phyloP scores from a whole-genome alignment of 2,113 vertebrate genomes.

The Phrynosoma blainvillii region DNA sequence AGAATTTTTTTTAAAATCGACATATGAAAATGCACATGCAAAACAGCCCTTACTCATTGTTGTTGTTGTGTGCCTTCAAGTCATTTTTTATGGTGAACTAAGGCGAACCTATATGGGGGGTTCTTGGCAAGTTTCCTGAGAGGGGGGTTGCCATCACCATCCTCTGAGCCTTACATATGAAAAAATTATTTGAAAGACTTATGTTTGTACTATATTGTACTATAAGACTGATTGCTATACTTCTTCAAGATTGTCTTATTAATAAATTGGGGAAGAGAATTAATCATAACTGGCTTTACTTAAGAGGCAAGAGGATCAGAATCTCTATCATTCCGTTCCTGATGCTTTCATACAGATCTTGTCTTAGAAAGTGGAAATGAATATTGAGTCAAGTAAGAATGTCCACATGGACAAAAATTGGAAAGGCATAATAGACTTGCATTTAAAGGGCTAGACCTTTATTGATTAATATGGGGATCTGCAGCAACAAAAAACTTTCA shows the following conservation, averaged over 20 bases:
- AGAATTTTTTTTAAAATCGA: no score
- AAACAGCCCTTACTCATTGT: no score
- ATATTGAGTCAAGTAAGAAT: neutral
- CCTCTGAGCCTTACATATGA: neutral
- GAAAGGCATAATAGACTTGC: neutral
- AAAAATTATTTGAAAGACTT: neutral
- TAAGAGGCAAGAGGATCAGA: neutral
- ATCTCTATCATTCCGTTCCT: slow-evolving; percentile 6
- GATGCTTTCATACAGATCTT: neutral
- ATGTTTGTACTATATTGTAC: slow-evolving; percentile 26
- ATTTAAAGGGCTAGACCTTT: neutral
- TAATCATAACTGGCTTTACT: neutral
- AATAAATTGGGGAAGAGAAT: neutral
- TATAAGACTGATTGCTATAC: neutral
- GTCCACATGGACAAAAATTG: neutral
- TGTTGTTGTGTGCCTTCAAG: neutral
- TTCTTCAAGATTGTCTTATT: slow-evolving; percentile 16
- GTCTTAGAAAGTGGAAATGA: neutral
- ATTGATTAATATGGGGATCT: neutral
- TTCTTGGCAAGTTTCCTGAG: no score
- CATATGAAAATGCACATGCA: no score
- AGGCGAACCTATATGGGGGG: no score
- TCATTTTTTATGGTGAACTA: no score
- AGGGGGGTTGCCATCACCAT: no score
- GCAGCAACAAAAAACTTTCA: neutral